These are phyloP conservation scores for Aplysia californica DNA, from an alignment of 1,140 invertebrate genomes.

Conservation along the genomic window DNA sequence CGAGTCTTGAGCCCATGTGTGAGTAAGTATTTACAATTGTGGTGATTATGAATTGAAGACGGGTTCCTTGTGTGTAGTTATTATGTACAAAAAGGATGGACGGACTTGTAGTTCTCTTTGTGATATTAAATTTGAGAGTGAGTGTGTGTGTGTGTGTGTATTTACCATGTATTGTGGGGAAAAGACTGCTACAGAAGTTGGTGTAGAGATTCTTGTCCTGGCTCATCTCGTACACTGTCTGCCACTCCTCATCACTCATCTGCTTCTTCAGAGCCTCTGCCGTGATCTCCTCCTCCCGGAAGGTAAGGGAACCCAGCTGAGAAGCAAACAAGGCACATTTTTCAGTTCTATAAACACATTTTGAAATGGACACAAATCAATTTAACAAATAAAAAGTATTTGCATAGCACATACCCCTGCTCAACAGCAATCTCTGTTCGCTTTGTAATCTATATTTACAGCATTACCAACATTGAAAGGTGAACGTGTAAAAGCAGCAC, in stretches of 20 bases:
- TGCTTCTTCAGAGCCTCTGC: slow-evolving; percentile 93
- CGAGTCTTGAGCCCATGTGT: too few species aligned
- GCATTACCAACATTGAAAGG: not conserved
- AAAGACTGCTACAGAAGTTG: slow-evolving; percentile 92
- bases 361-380: not conserved
- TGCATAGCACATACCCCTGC: too few species aligned
- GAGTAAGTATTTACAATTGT: too few species aligned
- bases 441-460: not conserved
- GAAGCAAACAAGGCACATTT: not conserved
- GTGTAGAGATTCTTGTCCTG: slow-evolving; percentile 91
- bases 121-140: too few species aligned
- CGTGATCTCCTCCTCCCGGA: slow-evolving; percentile 71
- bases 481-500: not conserved
- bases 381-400: not conserved
- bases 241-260: slow-evolving; percentile 96
- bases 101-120: too few species aligned
- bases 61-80: too few species aligned
- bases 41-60: too few species aligned
- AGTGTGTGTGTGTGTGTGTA: too few species aligned
- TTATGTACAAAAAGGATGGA: too few species aligned
- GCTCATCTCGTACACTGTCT: slow-evolving; percentile 97
- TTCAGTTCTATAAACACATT: not conserved
- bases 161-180: slow-evolving; percentile 94
- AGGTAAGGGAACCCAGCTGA: slow-evolving; percentile 70
- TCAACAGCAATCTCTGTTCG: too few species aligned